phyloP scores from a whole-genome alignment of 2,797 vertebrate species.

The Spinus pinus region DNA sequence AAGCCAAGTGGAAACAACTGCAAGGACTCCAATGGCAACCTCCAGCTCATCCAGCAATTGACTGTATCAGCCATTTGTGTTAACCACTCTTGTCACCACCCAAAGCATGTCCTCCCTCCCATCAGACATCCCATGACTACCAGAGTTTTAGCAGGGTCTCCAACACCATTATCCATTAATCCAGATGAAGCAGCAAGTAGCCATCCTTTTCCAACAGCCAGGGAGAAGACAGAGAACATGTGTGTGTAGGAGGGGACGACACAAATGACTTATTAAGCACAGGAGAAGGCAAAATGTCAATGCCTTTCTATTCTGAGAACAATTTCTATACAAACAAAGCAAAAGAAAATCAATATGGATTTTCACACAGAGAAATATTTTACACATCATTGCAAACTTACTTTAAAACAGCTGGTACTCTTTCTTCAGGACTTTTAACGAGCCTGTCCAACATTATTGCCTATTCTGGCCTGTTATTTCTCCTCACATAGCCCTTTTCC shows the following conservation, averaged over 20 bases:
- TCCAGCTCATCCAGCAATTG: not conserved
- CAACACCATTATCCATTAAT: not conserved
- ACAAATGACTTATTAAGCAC: conserved; percentile 16
- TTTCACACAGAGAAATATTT: conserved; percentile 25
- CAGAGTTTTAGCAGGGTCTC: not conserved
- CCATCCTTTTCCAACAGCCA: not conserved
- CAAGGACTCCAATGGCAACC: not conserved
- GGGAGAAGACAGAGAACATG: not conserved
- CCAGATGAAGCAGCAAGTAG: not conserved
- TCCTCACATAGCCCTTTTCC: not conserved
- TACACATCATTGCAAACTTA: not conserved
- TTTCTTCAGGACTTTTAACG: not conserved
- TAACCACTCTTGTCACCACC: not conserved
- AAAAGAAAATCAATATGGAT: conserved; percentile 34
- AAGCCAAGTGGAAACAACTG: not conserved
- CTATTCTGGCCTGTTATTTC: not conserved
- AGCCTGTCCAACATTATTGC: not conserved
- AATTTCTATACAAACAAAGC: conserved; percentile 27
- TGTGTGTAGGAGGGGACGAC: not conserved
- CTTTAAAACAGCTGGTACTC: not conserved
- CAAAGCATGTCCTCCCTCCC: not conserved
- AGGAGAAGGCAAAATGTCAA: conserved; percentile 37
- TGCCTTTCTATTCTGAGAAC: conserved; percentile 13
- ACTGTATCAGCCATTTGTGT: not conserved
- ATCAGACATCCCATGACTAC: not conserved